These are phyloP conservation scores for Pantelozetes paolii DNA, from an alignment of 2,888 invertebrate genomes.

Conservation along the genomic window DNA sequence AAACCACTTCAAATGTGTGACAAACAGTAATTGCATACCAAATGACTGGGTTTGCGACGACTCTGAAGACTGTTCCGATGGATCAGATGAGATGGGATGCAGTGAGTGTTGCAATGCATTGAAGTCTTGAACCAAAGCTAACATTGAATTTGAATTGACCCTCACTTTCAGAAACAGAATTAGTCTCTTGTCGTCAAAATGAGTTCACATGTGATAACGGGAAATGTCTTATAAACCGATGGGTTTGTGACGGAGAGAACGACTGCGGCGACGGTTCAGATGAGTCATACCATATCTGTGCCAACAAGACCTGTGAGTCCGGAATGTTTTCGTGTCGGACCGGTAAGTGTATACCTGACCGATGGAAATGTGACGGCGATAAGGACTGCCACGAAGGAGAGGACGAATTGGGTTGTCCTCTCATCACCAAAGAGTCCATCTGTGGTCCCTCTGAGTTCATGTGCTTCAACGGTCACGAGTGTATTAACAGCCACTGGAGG, in stretches of 20 bases:
- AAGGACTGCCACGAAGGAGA: constrained; percentile 53
- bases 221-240: constrained; percentile 39
- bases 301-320: constrained; percentile 40
- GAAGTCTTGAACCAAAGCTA: not conserved
- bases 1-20: constrained; percentile 22
- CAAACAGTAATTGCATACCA: constrained; percentile 23
- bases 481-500: constrained; percentile 20
- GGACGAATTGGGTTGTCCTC: constrained; percentile 47
- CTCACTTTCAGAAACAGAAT: constrained; percentile 33
- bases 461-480: constrained; percentile 45
- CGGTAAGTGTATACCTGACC: constrained; percentile 50
- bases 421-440: constrained; percentile 19
- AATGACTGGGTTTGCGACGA: constrained; percentile 26
- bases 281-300: constrained; percentile 49
- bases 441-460: constrained; percentile 45
- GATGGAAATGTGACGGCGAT: constrained; percentile 54
- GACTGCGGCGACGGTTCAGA: constrained; percentile 55
- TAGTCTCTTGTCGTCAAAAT: constrained; percentile 30
- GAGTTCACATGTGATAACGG: constrained; percentile 32
- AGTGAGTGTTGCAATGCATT: not conserved
- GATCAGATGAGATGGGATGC: constrained; percentile 65
- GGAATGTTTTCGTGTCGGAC: constrained; percentile 63
- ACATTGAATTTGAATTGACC: too few relatives aligned
- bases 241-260: constrained; percentile 53
- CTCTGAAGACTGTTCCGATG: constrained; percentile 68